phyloP scores from a whole-genome alignment of 2,888 invertebrate species.

The Limulus polyphemus region DNA sequence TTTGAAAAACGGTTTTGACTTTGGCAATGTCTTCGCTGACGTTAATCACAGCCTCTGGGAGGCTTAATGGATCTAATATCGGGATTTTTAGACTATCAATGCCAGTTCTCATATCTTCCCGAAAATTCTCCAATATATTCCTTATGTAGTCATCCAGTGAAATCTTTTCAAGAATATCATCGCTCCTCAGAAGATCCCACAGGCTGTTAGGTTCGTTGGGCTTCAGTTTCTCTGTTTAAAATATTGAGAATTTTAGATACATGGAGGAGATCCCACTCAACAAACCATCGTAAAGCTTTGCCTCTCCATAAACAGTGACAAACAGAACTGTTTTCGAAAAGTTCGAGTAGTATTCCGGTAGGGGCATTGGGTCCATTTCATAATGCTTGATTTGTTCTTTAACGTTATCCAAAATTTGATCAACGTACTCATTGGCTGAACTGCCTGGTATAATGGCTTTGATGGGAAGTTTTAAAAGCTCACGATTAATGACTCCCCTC shows the following conservation, averaged over 20 bases:
- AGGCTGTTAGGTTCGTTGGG: not conserved
- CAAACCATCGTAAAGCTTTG: constrained; percentile 15
- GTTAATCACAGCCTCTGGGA: constrained; percentile 10
- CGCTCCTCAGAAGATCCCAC: not conserved
- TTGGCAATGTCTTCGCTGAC: constrained; percentile 16
- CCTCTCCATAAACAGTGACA: constrained; percentile 14
- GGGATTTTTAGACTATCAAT: constrained; percentile 16
- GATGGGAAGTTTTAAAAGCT: constrained; percentile 16
- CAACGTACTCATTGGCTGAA: constrained; percentile 18
- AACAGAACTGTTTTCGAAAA: constrained; percentile 14
- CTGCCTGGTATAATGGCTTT: constrained; percentile 19
- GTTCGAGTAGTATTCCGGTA: constrained; percentile 14
- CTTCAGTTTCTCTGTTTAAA: too few relatives aligned
- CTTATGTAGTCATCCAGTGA: constrained; percentile 14
- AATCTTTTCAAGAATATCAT: constrained; percentile 4
- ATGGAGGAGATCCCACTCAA: constrained; percentile 11
- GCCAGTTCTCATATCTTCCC: constrained; percentile 13
- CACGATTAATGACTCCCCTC: constrained; percentile 14
- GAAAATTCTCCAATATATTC: constrained; percentile 18
- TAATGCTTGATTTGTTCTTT: constrained; percentile 9
- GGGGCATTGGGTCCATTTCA: constrained; percentile 13
- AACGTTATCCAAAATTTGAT: constrained; percentile 18
- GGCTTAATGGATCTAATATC: constrained; percentile 13
- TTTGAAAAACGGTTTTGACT: constrained; percentile 13
- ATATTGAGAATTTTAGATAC: too few relatives aligned